Percentiles rank a stretch among this genome's conserved stretches.
Conservation (phyloP, 2,113 vertebrate species). For the Zootoca vivipara region DNA sequence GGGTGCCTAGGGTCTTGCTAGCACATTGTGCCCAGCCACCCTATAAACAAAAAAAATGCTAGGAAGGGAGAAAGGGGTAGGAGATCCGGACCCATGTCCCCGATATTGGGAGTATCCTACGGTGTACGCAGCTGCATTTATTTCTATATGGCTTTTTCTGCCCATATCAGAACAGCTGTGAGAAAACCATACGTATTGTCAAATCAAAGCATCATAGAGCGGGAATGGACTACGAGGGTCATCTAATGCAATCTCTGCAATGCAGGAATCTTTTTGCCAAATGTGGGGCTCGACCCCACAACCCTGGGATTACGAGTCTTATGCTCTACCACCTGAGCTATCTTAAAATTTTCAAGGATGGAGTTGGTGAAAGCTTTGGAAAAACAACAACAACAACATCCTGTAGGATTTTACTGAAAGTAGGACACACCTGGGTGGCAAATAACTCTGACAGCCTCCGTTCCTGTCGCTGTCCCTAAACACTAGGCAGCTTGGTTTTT, state of each 20-base stretch:
- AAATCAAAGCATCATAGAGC: neutral
- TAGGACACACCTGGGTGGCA: neutral
- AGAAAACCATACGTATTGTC: neutral
- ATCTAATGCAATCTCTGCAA: no score
- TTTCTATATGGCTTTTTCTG: neutral
- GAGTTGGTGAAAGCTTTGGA: neutral
- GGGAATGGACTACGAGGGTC: no score
- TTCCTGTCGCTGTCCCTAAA: neutral
- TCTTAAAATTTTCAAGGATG: no score
- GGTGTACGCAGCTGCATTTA: neutral
- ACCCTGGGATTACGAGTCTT: no score
- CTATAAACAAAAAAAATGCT: neutral
- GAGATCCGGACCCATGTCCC: no score
- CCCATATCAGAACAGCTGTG: neutral
- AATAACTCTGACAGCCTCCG: neutral
- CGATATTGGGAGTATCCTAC: neutral
- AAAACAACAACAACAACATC: neutral
- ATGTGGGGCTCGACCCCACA: no score
- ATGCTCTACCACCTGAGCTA: no score
- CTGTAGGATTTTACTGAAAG: neutral
- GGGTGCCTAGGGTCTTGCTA: no score
- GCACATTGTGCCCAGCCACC: no score
- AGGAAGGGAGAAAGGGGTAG: neutral
- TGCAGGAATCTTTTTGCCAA: no score
- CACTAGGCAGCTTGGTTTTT: neutral